A percentile compares a stretch with the other conserved stretches of the same genome.
Conservation (phyloP, 2,113 vertebrate genomes). For the Notothenia coriiceps region DNA sequence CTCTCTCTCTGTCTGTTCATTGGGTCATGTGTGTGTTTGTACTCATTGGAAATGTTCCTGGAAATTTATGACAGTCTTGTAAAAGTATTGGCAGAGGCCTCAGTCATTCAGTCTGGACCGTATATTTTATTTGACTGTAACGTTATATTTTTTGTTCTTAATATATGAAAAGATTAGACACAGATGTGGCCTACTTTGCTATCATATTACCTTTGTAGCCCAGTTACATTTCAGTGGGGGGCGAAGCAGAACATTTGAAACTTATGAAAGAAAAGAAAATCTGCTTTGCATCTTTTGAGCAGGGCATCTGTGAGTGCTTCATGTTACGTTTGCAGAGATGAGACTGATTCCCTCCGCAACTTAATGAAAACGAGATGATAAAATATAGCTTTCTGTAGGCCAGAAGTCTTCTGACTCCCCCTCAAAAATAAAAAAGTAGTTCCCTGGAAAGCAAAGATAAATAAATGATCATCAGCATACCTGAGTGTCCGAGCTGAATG, state of each 20-base stretch:
- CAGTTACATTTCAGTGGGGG: not conserved
- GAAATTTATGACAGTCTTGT: conserved; percentile 20
- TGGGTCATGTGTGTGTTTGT: not conserved
- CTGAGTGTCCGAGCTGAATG: conserved; percentile 32
- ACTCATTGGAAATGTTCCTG: conserved; percentile 41
- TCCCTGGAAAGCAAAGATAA: not conserved
- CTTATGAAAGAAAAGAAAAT: not conserved
- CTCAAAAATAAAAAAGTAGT: not conserved
- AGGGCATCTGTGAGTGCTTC: not conserved
- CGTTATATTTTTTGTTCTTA: conserved; percentile 32
- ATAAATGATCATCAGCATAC: conserved; percentile 7
- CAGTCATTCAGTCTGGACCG: conserved; percentile 19
- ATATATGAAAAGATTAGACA: conserved; percentile 12
- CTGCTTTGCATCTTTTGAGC: conserved; percentile 15
- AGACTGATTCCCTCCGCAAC: not conserved
- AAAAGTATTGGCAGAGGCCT: conserved; percentile 12
- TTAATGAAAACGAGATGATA: conserved; percentile 1
- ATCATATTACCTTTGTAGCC: conserved; percentile 3
- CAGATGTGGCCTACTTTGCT: conserved; percentile 50
- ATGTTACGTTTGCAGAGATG: not conserved
- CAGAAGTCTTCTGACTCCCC: not conserved
- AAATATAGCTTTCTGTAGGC: conserved; percentile 5
- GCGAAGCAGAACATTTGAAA: not conserved
- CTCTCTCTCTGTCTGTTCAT: conserved; percentile 7
- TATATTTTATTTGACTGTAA: conserved; percentile 43